Percentiles rank a stretch among this genome's conserved stretches.
Conservation (phyloP, 1,140 invertebrate species). For the Steinernema feltiae region DNA sequence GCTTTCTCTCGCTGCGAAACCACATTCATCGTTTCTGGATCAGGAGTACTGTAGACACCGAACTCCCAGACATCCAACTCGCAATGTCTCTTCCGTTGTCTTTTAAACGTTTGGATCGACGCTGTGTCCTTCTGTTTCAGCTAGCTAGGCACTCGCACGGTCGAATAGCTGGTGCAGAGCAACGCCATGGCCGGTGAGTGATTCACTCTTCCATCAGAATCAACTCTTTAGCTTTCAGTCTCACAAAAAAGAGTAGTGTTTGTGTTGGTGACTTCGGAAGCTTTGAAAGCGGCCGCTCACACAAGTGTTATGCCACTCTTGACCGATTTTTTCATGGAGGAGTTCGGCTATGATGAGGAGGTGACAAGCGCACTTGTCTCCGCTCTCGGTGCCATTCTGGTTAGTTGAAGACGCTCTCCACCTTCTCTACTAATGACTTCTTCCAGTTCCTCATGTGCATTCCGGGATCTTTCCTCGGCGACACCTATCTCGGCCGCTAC, state of each 20-base stretch:
- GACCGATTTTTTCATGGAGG: not conserved
- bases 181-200: too few species aligned
- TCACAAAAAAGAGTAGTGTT: not conserved
- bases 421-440: not conserved
- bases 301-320: not conserved
- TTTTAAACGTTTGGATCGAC: too few species aligned
- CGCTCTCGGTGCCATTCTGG: not conserved
- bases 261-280: not conserved
- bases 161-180: too few species aligned
- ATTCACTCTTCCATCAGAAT: too few species aligned
- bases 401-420: not conserved
- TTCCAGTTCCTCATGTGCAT: not conserved
- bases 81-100: too few species aligned
- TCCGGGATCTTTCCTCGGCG: not conserved
- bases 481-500: not conserved
- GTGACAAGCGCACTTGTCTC: not conserved
- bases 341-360: not conserved
- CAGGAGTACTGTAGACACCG: too few species aligned
- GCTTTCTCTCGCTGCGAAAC: too few species aligned
- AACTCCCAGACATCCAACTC: too few species aligned
- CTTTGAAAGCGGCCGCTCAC: not conserved
- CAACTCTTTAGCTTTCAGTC: not conserved
- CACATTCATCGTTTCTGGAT: too few species aligned
- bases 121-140: too few species aligned
- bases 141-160: too few species aligned